Evolutionary conservation across 2,113 vertebrate genomes (phyloP), one percentile per base, ranked within the genome.

Genomic region (Aythya baeri): DNA sequence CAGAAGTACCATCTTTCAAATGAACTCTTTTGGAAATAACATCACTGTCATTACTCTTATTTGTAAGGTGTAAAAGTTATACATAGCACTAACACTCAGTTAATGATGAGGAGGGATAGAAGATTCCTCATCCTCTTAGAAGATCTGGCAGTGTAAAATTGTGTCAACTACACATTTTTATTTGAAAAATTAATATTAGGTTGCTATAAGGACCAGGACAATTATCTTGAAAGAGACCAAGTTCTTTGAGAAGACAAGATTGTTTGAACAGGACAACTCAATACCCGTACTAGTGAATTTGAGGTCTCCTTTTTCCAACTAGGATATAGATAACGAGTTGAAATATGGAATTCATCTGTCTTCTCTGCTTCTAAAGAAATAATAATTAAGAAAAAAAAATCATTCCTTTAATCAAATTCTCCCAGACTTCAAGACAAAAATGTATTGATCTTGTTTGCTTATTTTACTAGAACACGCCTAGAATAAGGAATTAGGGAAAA

Each of bases 61-160:
- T 65, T 55, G 21, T 54, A 83, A 3, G 13, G 43, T 54, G 4
- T 62, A 22, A 43, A 83, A 66, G 11, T 52, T 73, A 54, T 14
- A 65, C 21, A n/a, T 23, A 50, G 16, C 3, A 58, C 29, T 22
- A 57, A 63, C 58, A 52, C 6, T 86, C 23, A 22, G 32, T 23
- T 78, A 61, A 22, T 0, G 0, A 54, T 27, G 12, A 31, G 25
- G 65, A 70, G 2, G 10, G 18, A 36, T 87, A 43, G 11, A 61
- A 43, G 81, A 81, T 26, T 57, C 54, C 50, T 9, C 9, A 79
- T 59, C 10, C 4, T 85, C 3, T 83, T 76, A 61, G 27, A 84
- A 34, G 44, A 32, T 49, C 6, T 87, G 18, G 3, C 29, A 83
- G 31, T 22, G 11, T 34, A 46, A 5, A 68, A 55, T 12, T 58